Evolutionary conservation across 2,888 invertebrate species (phyloP).

Genomic region (Resseliella maxima): DNA sequence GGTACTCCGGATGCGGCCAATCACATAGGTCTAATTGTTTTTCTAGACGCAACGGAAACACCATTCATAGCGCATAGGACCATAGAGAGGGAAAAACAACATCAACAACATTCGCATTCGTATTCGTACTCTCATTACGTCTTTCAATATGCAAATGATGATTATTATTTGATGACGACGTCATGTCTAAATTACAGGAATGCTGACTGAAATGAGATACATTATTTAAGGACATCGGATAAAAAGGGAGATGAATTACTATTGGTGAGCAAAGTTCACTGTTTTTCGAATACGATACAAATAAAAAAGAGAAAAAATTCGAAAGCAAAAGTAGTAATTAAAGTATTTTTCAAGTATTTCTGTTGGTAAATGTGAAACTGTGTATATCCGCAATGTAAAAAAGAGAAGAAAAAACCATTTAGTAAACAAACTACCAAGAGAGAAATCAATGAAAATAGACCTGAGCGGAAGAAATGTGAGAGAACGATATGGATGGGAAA

Average conservation of each 20-base stretch:
- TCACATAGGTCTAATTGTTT: neutral
- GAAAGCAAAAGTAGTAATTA: neutral
- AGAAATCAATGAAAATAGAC: neutral
- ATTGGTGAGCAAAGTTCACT: neutral
- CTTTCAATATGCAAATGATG: neutral
- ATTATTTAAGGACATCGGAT: neutral
- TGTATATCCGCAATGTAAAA: neutral
- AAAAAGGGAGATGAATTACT: neutral
- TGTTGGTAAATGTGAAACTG: no score
- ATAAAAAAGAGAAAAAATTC: no score
- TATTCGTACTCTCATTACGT: neutral
- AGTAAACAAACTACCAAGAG: neutral
- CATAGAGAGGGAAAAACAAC: neutral
- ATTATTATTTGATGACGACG: neutral
- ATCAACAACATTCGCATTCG: no score
- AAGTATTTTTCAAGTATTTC: neutral
- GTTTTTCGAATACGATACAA: neutral
- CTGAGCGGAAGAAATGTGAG: neutral
- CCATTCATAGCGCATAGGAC: neutral
- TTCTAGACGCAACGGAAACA: neutral
- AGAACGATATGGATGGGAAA: neutral
- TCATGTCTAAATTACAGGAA: neutral
- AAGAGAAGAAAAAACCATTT: neutral
- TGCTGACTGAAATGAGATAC: neutral
- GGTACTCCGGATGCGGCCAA: neutral